Evolutionary conservation across 2,113 vertebrate species (phyloP), one percentile per base, ranked within the genome.

Genomic region (Erythrolamprus reginae): DNA sequence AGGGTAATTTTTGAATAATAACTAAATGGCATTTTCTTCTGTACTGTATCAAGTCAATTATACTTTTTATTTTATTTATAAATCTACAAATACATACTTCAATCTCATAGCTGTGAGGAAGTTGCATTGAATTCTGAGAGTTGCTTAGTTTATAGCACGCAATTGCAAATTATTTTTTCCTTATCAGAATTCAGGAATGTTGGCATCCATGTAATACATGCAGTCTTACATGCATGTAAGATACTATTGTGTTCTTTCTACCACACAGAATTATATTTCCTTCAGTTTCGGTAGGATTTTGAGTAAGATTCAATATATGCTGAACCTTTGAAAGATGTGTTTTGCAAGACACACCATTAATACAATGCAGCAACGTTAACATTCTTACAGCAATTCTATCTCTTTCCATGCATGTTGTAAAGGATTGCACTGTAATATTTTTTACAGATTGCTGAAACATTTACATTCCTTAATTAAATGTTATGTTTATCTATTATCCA

Each of bases 21-120:
- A 93, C 92, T 92, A 83, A 82, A 33, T 51, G 89, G n/a, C 55
- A 93, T 83, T 85, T 38, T 28, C 47, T 83, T 93, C 90, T 28
- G 88, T 2, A 13, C 19, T 82, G 58, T 91, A 24, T 92, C 65
- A 55, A 56, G 33, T 10, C 52, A 86, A 56, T 56, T 8, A 86
- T 52, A 17, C 15, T 51, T 53, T 33, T 15, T 51, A 4, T 53
- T 33, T 23, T 86, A 42, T 86, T 52, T 86, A 86, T 86, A 38
- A 77, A 42, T 56, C 6, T 87, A 26, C 1, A 28, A 12, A 28
- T 23, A 23, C 26, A 50, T 50, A 50, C 15, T 48, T n/a, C 2
- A 70, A 24, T 70, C 12, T 70, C 15, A 70, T 33, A 70, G n/a
- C 89, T 88, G 17, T 1, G 92, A 61, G 86, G 87, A 51, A 94